A percentile compares a stretch with the other conserved stretches of the same genome.
These are phyloP conservation scores for Muntiacus muntjak DNA, from an alignment of 2,113 vertebrate genomes.

Conservation along the genomic window DNA sequence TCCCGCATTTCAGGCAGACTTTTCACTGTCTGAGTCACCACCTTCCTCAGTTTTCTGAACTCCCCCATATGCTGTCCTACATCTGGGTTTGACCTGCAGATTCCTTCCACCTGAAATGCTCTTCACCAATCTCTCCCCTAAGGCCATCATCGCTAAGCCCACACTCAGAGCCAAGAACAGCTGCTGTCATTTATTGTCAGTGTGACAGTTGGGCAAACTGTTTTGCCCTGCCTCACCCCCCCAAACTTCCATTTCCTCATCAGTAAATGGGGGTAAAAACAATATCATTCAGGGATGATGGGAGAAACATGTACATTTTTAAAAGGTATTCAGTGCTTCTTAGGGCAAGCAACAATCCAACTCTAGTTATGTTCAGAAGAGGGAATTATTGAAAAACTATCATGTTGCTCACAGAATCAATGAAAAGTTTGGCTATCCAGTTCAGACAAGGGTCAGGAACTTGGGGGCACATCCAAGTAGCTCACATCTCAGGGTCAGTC, in stretches of 20 bases:
- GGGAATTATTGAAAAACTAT: not conserved
- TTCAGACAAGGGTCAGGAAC: not conserved
- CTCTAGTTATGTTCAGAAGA: not conserved
- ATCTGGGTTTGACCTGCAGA: not conserved
- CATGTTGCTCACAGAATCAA: constrained; percentile 1
- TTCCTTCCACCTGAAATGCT: not conserved
- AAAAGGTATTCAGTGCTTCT: not conserved
- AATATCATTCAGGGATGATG: not conserved
- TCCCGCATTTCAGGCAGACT: not conserved
- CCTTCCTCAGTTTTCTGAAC: not conserved
- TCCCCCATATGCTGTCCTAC: not conserved
- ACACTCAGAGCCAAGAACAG: not conserved
- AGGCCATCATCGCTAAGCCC: not conserved
- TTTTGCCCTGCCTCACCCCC: not conserved
- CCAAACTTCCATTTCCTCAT: not conserved
- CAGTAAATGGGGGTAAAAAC: not conserved
- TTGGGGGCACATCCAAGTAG: not conserved
- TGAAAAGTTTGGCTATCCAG: not conserved
- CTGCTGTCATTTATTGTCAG: not conserved
- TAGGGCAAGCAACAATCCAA: not conserved
- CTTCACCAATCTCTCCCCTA: not conserved
- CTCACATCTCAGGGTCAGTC: not conserved
- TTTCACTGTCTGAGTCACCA: not conserved
- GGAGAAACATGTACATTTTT: not conserved
- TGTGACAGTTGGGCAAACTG: not conserved